Evolutionary conservation across 1,140 invertebrate genomes (phyloP).

Genomic region (Drosophila auraria): DNA sequence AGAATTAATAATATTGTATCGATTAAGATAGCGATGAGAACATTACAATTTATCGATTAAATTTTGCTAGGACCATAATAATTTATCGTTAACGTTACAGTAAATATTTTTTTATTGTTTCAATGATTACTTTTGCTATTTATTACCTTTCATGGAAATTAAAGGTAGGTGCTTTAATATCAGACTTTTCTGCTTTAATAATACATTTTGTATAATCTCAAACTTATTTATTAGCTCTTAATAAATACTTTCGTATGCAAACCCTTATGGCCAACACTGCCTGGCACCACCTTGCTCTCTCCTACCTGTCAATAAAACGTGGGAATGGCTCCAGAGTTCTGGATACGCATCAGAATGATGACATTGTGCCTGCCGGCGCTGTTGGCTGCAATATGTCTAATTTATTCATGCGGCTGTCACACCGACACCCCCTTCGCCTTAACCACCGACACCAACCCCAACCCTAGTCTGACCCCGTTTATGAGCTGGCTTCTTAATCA

Average conservation of each 20-base stretch:
- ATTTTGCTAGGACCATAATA: no score
- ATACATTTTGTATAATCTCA: neutral
- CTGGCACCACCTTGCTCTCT: neutral
- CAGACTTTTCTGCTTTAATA: no score
- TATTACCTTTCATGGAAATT: no score
- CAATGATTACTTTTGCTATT: no score
- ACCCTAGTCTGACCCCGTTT: conserved; percentile 11
- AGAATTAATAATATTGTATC: neutral
- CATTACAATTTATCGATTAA: no score
- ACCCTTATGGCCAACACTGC: neutral
- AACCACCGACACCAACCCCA: neutral
- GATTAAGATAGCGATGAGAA: no score
- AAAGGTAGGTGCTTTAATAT: no score
- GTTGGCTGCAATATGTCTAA: conserved; percentile 43
- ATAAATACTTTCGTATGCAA: neutral
- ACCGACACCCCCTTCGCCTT: conserved; percentile 30
- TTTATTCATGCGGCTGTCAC: conserved; percentile 65
- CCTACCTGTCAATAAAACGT: conserved; percentile 40
- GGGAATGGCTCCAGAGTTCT: neutral
- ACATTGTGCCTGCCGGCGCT: conserved; percentile 35
- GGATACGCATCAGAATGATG: conserved; percentile 18
- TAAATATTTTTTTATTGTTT: no score
- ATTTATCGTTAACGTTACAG: no score
- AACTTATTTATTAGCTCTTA: neutral
- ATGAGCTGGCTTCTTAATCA: conserved; percentile 60